Percentiles rank a stretch among this genome's conserved stretches.
Conservation (phyloP, 2,888 invertebrate species). For the Catonia carolina region DNA sequence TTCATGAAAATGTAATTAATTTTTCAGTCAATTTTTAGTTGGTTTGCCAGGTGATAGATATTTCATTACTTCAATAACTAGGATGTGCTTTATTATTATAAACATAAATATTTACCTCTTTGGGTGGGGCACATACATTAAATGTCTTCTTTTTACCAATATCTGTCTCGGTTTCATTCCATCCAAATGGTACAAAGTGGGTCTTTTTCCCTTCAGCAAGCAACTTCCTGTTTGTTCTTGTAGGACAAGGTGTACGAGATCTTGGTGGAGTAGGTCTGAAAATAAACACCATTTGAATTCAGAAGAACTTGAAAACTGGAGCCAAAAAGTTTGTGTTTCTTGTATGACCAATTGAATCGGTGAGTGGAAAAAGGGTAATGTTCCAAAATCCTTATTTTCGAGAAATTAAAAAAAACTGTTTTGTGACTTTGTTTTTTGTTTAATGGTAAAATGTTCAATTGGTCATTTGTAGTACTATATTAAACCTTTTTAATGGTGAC, state of each 20-base stretch:
- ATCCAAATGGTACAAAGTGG: conserved; percentile 24
- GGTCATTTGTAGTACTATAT: no score
- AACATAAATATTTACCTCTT: conserved; percentile 20
- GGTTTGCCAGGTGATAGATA: no score
- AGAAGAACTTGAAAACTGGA: background rate
- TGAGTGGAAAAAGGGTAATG: no score
- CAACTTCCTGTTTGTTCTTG: conserved; percentile 16
- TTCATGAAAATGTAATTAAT: no score
- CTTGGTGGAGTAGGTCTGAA: background rate
- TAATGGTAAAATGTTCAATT: no score
- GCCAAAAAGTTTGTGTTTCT: background rate
- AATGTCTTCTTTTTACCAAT: conserved; percentile 23
- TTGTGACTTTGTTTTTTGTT: no score
- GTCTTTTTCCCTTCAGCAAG: conserved; percentile 19
- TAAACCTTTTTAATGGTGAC: no score
- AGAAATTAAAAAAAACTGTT: no score
- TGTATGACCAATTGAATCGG: background rate
- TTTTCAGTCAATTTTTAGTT: no score
- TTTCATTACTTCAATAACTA: no score
- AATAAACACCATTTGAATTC: background rate
- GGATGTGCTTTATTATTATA: no score
- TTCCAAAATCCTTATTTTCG: no score
- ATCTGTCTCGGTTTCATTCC: conserved; percentile 16
- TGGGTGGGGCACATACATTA: conserved; percentile 22
- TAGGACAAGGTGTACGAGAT: conserved; percentile 14